Conservation (phyloP, 2,797 vertebrate genomes). For the Protosalanx chinensis region DNA sequence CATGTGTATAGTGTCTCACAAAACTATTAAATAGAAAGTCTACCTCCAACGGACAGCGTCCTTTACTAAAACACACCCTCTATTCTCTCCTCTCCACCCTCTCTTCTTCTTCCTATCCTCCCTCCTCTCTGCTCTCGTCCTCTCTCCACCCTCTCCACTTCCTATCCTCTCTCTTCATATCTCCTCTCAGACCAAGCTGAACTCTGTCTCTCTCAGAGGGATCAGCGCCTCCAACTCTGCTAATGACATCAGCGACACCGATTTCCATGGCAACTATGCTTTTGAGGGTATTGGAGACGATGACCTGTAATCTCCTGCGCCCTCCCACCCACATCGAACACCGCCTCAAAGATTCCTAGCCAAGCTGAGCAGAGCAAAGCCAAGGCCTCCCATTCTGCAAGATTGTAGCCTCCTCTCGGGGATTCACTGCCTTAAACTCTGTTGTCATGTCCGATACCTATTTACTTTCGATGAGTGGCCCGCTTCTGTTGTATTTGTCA, state of each 20-base stretch:
- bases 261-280: constrained; percentile 96
- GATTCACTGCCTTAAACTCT: constrained; percentile 64
- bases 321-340: constrained; percentile 22
- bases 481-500: background rate
- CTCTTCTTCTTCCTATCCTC: background rate
- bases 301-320: constrained; percentile 79
- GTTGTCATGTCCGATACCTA: constrained; percentile 17
- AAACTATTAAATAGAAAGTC: background rate
- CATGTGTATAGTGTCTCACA: background rate
- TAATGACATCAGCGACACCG: constrained; percentile 83
- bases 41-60: background rate
- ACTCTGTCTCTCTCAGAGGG: constrained; percentile 89
- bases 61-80: background rate
- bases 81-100: background rate
- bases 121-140: background rate
- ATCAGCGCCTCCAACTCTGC: constrained; percentile 90
- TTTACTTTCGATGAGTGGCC: too few species aligned
- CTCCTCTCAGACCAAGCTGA: constrained; percentile 86
- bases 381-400: constrained; percentile 59
- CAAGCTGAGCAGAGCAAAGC: constrained; percentile 36
- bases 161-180: too few species aligned
- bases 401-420: constrained; percentile 64
- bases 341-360: constrained; percentile 52
- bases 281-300: constrained; percentile 99
- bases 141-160: background rate